These are phyloP conservation scores for Harpagifer antarcticus DNA, from an alignment of 2,797 vertebrate species.

Conservation along the genomic window DNA sequence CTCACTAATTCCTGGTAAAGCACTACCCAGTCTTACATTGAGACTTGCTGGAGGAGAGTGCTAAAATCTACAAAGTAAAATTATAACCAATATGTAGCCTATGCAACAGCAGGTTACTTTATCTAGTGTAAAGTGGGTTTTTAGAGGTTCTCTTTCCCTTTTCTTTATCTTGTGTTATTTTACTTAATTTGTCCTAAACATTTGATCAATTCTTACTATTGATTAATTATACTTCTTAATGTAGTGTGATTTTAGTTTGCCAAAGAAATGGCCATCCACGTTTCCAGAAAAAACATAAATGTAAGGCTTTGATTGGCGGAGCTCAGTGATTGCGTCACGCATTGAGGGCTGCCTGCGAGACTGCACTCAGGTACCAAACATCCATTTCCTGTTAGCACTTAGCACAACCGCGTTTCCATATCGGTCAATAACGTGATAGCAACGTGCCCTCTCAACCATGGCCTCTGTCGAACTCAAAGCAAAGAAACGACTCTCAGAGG, in stretches of 20 bases:
- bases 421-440: conserved; percentile 45
- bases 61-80: background rate
- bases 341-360: conserved; percentile 43
- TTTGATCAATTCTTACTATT: background rate
- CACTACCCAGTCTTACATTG: background rate
- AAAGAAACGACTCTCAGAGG: conserved; percentile 78
- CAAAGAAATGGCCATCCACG: background rate
- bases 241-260: no score
- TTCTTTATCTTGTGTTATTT: background rate
- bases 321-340: background rate
- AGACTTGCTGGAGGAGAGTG: background rate
- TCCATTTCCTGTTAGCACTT: accelerated
- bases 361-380: accelerated
- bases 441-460: conserved; percentile 70
- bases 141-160: background rate
- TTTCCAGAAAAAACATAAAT: background rate
- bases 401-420: conserved; percentile 13
- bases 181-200: background rate
- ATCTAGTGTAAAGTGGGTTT: background rate
- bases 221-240: no score
- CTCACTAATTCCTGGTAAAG: background rate
- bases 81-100: background rate
- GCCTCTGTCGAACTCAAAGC: conserved; percentile 81
- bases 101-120: no score
- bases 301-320: conserved; percentile 19